Evolutionary conservation across 2,797 vertebrate genomes (phyloP).

Genomic region (Leuciscus waleckii): DNA sequence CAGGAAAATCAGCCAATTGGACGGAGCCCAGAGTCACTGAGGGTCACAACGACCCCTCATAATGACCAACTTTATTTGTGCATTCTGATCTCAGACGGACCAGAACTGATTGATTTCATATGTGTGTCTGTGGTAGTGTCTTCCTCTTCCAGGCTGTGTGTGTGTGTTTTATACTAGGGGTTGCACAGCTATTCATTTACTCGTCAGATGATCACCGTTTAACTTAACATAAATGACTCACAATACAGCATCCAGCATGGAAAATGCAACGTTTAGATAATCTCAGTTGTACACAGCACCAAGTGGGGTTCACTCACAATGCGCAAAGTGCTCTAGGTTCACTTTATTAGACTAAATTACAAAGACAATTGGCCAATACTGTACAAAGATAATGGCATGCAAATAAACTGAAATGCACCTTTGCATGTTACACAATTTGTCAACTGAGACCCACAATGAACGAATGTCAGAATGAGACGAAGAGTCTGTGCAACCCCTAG

Average conservation of each 20-base stretch:
- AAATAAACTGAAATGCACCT: neutral
- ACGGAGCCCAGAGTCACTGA: conserved; percentile 19
- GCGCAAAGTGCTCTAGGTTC: neutral
- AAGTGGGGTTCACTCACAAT: neutral
- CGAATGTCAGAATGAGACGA: neutral
- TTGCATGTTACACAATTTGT: conserved; percentile 1
- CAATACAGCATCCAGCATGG: neutral
- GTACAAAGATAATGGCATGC: conserved; percentile 11
- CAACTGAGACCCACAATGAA: neutral
- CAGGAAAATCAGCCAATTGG: conserved; percentile 31
- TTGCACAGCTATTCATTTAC: neutral
- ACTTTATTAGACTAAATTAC: neutral
- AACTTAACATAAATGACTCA: neutral
- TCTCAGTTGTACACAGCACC: conserved; percentile 8
- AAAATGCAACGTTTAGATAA: neutral
- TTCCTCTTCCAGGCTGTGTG: conserved; percentile 51
- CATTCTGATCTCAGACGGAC: neutral
- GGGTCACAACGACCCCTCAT: conserved; percentile 1
- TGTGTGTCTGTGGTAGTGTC: neutral
- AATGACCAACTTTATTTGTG: conserved; percentile 2
- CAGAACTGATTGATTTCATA: conserved; percentile 4
- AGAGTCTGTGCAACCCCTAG: conserved; percentile 6
- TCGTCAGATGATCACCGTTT: conserved; percentile 4
- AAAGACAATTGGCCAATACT: conserved; percentile 8
- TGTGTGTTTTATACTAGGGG: conserved; percentile 62